phyloP scores from a whole-genome alignment of 2,888 invertebrate species.

The Alitta virens region DNA sequence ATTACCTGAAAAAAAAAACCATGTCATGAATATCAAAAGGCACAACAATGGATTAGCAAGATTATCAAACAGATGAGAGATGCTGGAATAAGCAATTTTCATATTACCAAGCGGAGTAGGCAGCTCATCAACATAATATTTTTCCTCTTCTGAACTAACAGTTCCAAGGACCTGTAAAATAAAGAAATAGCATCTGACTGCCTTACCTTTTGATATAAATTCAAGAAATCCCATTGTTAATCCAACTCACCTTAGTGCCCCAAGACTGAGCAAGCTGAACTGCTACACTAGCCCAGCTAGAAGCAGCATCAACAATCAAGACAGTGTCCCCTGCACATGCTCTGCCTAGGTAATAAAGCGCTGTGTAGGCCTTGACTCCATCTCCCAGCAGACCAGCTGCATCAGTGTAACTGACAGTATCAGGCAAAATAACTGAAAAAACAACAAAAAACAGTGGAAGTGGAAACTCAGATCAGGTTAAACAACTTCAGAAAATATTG shows the following conservation, averaged over 20 bases:
- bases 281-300: conserved; percentile 55
- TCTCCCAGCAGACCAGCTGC: conserved; percentile 59
- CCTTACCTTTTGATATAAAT: neutral
- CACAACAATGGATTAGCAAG: too few species aligned
- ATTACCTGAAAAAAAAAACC: conserved; percentile 49
- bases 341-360: conserved; percentile 57
- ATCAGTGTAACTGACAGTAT: conserved; percentile 53
- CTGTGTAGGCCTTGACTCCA: conserved; percentile 58
- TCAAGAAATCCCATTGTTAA: neutral
- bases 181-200: neutral
- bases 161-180: conserved; percentile 51
- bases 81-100: too few species aligned
- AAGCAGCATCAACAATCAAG: conserved; percentile 58
- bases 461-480: neutral
- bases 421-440: conserved; percentile 56
- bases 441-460: neutral
- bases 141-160: conserved; percentile 54
- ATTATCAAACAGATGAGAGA: too few species aligned
- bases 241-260: conserved; percentile 57
- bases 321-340: conserved; percentile 57
- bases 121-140: conserved; percentile 52
- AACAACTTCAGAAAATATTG: neutral
- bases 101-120: conserved; percentile 46
- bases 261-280: conserved; percentile 58
- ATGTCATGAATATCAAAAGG: too few species aligned